Base-by-base conservation (phyloP, 2,797 vertebrate genomes). In the Lemur catta region DNA sequence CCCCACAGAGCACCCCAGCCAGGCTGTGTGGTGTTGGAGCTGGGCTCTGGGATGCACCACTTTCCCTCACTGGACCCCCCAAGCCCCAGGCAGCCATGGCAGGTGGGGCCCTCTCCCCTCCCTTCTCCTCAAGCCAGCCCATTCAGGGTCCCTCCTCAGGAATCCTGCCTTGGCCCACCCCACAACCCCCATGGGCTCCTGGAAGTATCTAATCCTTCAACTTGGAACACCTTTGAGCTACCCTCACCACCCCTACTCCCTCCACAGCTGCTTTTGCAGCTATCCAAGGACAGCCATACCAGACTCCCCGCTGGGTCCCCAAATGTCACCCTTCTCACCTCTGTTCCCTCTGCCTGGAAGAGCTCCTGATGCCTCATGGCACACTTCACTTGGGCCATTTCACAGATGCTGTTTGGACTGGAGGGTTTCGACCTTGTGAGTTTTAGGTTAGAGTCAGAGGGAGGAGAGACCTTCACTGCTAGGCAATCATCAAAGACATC, bases 181-280 rank as follows among this genome's bases (percentile, higher is more conserved):
- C 33, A 20, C 5, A 10, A 2, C 33, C 24, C 3, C 12, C 4
- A 15, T 10, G 20, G 38, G 24, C 33, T 78, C 71, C 22, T 3
- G 3, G 18, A 35, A 7, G 2, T 14, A 2, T 6, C 4, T 10
- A 8, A 4, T 6, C n/a, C 11, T 55, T 11, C 0, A 5, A 7
- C 20, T 30, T 52, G 50, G 69, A n/a, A 74, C 24, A n/a, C 6
- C 72, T 33, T 18, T 0, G 6, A 69, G 10, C 9, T 46, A 33
- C 20, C 26, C 75, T 26, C 11, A 9, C 24, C 9, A 5, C 2
- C 14, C 24, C 10, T 14, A 14, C 15, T 12, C 9, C 38, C 26
- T 46, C 75, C 35, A 65, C 26, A 48, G 55, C 15, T 7, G 26
- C 65, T 26, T 1, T 15, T 4, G 13, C 35, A 0, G 10, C 85